Conservation (phyloP, 2,797 vertebrate genomes). For the Ptychobarbus kaznakovi region DNA sequence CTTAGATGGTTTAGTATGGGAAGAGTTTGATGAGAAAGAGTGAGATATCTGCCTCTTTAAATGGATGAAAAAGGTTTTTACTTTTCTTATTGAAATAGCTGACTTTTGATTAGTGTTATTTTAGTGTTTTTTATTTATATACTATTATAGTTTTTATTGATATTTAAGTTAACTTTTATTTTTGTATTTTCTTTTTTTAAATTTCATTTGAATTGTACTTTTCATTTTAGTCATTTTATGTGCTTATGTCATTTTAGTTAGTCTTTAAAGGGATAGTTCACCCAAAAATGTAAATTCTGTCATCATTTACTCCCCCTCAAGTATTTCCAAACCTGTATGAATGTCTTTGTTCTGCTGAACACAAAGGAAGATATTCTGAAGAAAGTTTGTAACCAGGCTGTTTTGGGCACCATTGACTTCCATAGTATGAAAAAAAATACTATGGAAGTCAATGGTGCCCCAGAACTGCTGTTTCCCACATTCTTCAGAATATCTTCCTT, state of each 20-base stretch:
- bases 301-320: too few species aligned
- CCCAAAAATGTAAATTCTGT: too few species aligned
- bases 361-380: too few species aligned
- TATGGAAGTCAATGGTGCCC: too few species aligned
- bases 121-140: neutral
- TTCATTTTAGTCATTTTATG: neutral
- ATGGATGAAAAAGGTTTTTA: neutral
- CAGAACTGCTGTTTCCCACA: too few species aligned
- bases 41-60: neutral
- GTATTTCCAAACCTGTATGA: too few species aligned
- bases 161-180: neutral
- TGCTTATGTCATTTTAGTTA: neutral
- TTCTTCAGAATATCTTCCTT: too few species aligned
- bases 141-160: neutral
- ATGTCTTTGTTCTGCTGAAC: too few species aligned
- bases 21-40: neutral
- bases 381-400: too few species aligned
- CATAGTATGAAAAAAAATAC: too few species aligned
- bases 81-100: neutral
- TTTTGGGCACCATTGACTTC: too few species aligned
- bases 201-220: neutral
- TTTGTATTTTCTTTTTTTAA: neutral
- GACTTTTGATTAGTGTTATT: neutral
- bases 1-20: neutral
- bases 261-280: too few species aligned